Conservation (phyloP, 2,888 invertebrate genomes). For the Mimachlamys varia region DNA sequence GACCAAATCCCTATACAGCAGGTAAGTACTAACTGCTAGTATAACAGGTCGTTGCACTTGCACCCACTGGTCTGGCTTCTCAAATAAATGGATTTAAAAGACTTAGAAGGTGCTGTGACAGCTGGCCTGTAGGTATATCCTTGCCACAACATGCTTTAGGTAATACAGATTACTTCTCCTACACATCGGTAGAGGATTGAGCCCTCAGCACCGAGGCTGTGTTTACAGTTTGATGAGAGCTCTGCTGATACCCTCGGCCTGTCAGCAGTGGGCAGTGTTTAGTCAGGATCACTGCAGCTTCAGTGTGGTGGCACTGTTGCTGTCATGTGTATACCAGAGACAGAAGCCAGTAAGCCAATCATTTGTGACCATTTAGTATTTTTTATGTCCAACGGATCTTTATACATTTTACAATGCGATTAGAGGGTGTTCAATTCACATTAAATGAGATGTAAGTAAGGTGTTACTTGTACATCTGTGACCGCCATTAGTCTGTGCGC, state of each 20-base stretch:
- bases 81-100: conserved; percentile 20
- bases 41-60: neutral
- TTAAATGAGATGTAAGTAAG: conserved; percentile 21
- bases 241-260: neutral
- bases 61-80: neutral
- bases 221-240: neutral
- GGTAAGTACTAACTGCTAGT: neutral
- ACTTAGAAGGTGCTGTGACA: neutral
- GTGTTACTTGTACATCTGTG: neutral
- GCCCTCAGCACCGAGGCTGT: neutral
- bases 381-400: neutral
- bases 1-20: no score
- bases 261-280: neutral
- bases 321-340: neutral
- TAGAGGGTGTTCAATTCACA: neutral
- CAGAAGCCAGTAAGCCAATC: neutral
- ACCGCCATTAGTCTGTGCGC: neutral
- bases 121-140: neutral
- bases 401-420: neutral
- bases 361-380: conserved; percentile 31
- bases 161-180: neutral
- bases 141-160: neutral
- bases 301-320: neutral
- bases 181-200: neutral
- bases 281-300: neutral